Evolutionary conservation across 2,888 invertebrate genomes (phyloP).

Genomic region (Andrena chrysosceles): DNA sequence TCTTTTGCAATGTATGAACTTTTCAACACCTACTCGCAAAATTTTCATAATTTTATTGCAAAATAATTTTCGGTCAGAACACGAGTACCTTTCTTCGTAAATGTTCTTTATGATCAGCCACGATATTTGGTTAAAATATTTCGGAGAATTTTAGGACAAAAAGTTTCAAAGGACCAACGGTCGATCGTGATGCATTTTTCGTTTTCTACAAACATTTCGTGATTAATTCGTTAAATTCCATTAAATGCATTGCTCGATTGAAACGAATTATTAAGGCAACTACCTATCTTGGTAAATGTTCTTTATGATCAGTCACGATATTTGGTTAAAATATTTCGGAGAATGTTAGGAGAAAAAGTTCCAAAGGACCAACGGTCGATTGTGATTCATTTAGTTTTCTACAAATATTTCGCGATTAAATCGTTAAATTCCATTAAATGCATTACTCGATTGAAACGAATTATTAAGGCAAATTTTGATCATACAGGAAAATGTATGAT

Average conservation of each 20-base stretch:
- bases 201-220: too few species aligned
- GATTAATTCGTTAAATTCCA: neutral
- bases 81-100: neutral
- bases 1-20: neutral
- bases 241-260: neutral
- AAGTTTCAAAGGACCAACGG: too few species aligned
- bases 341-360: too few species aligned
- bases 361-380: too few species aligned
- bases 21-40: slow-evolving; percentile 16
- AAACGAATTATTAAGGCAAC: neutral
- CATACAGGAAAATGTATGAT: neutral
- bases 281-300: neutral
- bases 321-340: too few species aligned
- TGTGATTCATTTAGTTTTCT: too few species aligned
- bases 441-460: neutral
- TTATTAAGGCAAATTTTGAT: neutral
- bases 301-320: too few species aligned
- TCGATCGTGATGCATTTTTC: too few species aligned
- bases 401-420: neutral
- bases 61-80: neutral
- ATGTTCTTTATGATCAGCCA: too few species aligned
- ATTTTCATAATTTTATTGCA: neutral
- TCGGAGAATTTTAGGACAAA: too few species aligned
- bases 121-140: too few species aligned
- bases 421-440: neutral